Conservation (phyloP, 2,888 invertebrate species). For the Carpatolechia fugitivella region DNA sequence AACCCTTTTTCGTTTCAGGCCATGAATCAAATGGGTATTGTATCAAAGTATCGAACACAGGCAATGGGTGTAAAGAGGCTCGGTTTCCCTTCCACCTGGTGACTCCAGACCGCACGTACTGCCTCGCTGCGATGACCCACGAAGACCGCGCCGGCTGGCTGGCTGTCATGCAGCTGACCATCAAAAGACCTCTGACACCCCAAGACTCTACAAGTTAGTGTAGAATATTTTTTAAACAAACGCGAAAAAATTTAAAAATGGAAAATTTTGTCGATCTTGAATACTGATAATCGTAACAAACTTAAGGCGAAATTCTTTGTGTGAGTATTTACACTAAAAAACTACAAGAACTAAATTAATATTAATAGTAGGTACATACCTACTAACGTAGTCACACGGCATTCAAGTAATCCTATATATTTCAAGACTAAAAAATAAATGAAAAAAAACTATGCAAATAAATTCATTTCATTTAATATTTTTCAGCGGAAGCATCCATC, state of each 20-base stretch:
- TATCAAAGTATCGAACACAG: conserved; percentile 80
- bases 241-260: too few relatives aligned
- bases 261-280: too few relatives aligned
- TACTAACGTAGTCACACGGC: too few relatives aligned
- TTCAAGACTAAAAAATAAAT: too few relatives aligned
- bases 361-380: too few relatives aligned
- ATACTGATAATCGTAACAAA: too few relatives aligned
- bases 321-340: too few relatives aligned
- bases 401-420: too few relatives aligned
- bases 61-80: conserved; percentile 83
- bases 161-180: conserved; percentile 84
- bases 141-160: conserved; percentile 91
- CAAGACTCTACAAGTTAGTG: conserved; percentile 87
- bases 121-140: conserved; percentile 86
- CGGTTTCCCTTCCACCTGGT: conserved; percentile 89
- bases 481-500: conserved; percentile 85
- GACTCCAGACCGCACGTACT: conserved; percentile 88
- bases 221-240: too few relatives aligned
- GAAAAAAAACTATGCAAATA: too few relatives aligned
- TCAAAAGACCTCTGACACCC: conserved; percentile 86
- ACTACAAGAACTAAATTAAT: too few relatives aligned
- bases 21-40: conserved; percentile 87
- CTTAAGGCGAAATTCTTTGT: too few relatives aligned
- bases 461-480: conserved; percentile 26
- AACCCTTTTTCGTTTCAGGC: conserved; percentile 61